Conservation (phyloP, 1,140 invertebrate species). For the Manduca sexta region DNA sequence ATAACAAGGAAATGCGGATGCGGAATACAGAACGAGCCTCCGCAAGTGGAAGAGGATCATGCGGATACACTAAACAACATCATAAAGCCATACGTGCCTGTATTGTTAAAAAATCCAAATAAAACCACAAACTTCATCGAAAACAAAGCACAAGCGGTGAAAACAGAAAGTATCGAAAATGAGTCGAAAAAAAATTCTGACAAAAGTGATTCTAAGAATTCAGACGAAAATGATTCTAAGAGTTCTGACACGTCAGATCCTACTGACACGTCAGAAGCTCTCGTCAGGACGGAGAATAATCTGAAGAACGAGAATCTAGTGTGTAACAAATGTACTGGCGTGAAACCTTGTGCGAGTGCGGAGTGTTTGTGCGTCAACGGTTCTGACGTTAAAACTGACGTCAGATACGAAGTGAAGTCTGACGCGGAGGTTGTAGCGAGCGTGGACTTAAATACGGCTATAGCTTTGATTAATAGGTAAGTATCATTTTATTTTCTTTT, state of each 20-base stretch:
- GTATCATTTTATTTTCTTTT: conserved; percentile 10
- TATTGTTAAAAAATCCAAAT: conserved; percentile 10
- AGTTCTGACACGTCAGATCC: no score
- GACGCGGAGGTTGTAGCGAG: conserved; percentile 16
- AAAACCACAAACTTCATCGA: neutral
- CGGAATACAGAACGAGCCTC: conserved; percentile 55
- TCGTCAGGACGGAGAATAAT: no score
- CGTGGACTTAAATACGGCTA: conserved; percentile 53
- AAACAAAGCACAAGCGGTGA: no score
- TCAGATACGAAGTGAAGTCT: conserved; percentile 1
- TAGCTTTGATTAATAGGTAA: conserved; percentile 61
- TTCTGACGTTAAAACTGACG: neutral
- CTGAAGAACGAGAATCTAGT: neutral
- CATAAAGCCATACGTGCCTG: conserved; percentile 51
- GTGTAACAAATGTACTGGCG: neutral
- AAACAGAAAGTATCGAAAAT: no score
- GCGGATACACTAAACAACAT: conserved; percentile 38
- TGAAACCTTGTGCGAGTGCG: neutral
- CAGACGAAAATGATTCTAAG: no score
- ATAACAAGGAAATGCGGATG: conserved; percentile 62
- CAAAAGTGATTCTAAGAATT: no score
- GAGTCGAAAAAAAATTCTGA: no score
- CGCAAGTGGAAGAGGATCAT: conserved; percentile 40
- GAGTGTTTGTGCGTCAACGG: neutral
- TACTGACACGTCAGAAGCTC: no score